Percentiles rank a stretch among this genome's conserved stretches.
phyloP scores from a whole-genome alignment of 2,797 vertebrate species.

The Thaleichthys pacificus region DNA sequence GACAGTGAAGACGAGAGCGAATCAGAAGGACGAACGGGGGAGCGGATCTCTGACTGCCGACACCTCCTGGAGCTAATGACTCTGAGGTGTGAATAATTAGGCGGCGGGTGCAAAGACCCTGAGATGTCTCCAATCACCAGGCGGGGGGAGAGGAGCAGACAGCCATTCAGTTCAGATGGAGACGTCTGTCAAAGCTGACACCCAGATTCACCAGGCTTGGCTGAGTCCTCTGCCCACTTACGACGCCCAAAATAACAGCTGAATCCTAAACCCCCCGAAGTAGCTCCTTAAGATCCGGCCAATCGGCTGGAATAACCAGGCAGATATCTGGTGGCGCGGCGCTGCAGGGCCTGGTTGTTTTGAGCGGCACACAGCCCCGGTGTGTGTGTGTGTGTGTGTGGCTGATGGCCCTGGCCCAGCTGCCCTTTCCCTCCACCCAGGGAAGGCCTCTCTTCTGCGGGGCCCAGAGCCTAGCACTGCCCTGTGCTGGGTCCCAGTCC shows the following conservation, averaged over 20 bases:
- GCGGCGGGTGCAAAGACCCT: conserved; percentile 39
- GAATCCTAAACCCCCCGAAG: too few relatives aligned
- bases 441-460: conserved; percentile 19
- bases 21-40: conserved; percentile 34
- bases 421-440: neutral
- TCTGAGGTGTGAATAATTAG: conserved; percentile 64
- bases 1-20: too few relatives aligned
- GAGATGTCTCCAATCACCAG: conserved; percentile 55
- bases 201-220: conserved; percentile 31
- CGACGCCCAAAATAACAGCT: neutral
- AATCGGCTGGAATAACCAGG: too few relatives aligned
- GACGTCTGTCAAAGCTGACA: conserved; percentile 58
- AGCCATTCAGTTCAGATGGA: conserved; percentile 55
- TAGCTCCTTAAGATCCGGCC: too few relatives aligned
- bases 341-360: too few relatives aligned
- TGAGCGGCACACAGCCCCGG: too few relatives aligned
- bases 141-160: conserved; percentile 59
- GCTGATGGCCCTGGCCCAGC: neutral
- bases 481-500: conserved; percentile 50
- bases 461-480: conserved; percentile 35
- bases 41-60: conserved; percentile 1
- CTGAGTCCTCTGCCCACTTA: conserved; percentile 54
- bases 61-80: conserved; percentile 54
- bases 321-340: too few relatives aligned
- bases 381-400: too few relatives aligned